Conservation (phyloP, 2,888 invertebrate genomes). For the Aphidoletes aphidimyza region DNA sequence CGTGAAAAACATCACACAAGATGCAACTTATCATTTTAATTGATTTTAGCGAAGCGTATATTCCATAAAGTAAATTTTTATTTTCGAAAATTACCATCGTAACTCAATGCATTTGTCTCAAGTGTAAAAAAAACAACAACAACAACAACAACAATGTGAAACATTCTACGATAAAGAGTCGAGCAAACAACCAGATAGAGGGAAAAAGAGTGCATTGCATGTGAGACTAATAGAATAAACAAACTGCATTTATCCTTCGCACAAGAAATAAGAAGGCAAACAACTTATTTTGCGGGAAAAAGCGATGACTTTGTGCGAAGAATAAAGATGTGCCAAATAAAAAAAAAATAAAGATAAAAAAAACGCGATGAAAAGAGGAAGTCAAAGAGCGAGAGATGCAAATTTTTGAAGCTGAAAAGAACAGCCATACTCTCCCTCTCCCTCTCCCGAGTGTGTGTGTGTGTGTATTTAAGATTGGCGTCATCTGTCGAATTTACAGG, state of each 20-base stretch:
- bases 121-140: neutral
- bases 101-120: neutral
- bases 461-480: neutral
- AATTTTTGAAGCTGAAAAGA: neutral
- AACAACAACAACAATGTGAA: neutral
- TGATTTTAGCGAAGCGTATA: neutral
- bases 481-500: neutral
- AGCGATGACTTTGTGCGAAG: neutral
- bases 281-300: neutral
- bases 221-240: too few relatives aligned
- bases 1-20: conserved; percentile 7
- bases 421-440: neutral
- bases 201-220: neutral
- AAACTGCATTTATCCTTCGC: neutral
- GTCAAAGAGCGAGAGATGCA: too few relatives aligned
- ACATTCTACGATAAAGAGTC: neutral
- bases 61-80: neutral
- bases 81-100: neutral
- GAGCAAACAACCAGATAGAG: neutral
- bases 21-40: conserved; percentile 22
- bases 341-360: neutral
- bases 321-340: neutral
- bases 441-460: too few relatives aligned
- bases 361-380: neutral
- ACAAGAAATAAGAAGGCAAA: neutral